Conservation (phyloP, 2,888 invertebrate species). For the Tenthredo mesomela region DNA sequence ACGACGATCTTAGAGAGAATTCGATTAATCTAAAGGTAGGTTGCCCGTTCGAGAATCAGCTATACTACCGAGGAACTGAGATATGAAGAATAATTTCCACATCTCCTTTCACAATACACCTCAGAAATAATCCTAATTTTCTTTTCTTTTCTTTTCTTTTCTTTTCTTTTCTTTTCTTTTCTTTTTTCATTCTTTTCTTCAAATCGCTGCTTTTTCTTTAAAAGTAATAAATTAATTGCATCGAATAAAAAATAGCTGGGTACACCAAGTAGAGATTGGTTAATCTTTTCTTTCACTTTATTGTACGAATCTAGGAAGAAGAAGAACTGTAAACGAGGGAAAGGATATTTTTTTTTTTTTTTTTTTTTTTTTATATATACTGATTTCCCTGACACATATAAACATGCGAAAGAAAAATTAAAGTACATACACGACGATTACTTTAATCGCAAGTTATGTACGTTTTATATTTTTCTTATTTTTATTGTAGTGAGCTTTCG, state of each 20-base stretch:
- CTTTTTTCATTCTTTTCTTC: too few species aligned
- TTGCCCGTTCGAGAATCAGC: neutral
- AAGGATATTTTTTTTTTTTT: neutral
- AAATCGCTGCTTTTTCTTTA: too few species aligned
- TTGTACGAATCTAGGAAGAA: neutral
- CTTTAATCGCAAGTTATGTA: neutral
- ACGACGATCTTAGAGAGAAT: conserved; percentile 46
- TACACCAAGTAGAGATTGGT: too few species aligned
- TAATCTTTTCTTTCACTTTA: neutral
- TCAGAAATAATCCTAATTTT: neutral
- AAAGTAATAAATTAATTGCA: neutral
- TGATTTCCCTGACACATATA: neutral
- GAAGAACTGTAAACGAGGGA: neutral
- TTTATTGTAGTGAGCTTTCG: neutral
- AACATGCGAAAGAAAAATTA: neutral
- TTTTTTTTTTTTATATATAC: neutral
- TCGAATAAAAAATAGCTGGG: neutral
- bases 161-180: too few species aligned
- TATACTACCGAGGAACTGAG: neutral
- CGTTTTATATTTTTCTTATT: neutral
- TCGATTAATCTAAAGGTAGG: conserved; percentile 46
- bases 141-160: neutral
- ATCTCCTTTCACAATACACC: neutral
- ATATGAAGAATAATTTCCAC: neutral
- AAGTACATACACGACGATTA: neutral